Evolutionary conservation across 2,888 invertebrate species (phyloP), one percentile per base, ranked within the genome.

Genomic region (Napeogenes sylphis): DNA sequence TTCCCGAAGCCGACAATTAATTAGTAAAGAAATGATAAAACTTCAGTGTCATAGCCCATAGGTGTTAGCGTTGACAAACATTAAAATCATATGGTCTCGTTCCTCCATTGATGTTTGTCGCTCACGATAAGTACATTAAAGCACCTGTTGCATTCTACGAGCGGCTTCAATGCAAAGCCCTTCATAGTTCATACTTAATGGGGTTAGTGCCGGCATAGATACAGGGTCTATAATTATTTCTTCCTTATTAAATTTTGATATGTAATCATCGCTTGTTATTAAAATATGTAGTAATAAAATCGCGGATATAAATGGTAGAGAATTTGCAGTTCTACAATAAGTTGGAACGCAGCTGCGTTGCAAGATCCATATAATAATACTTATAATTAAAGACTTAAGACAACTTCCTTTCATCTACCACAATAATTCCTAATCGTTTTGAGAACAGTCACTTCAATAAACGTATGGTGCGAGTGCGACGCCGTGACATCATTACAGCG

Each of bases 1-100:
- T 79, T 82, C 79, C 75, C 69, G 74, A 74, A 76, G 70, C 35
- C 42, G 21, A 58, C 46, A 59, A 10, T 42, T 42, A 10, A 42
- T 42, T 42, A 42, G 10, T 10, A 42, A 42, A 10, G 21, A 10
- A 10, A 10, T 8, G 2, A 10, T 42, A 10, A 42, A 42, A 10
- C 3, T 42, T 42, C 0, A 42, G 42, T 42, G 42, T 6, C 35
- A 6, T 35, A 35, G 4, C 21, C 38, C 38, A 38, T 38, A 38
- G 38, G 2, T 38, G 13, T 30, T 51, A 51, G 51, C 30, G 12
- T 12, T 12, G 30, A 51, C 3, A 51, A 30, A 51, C 2, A 21
- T 30, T 51, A 30, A 51, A 51, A 30, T 3, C 21, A 51, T 30
- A 51, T 21, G 21, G 6, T 30, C 30, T 51, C 51, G 10, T 30